Conservation (phyloP, 2,113 vertebrate species). For the Halcyon senegalensis region DNA sequence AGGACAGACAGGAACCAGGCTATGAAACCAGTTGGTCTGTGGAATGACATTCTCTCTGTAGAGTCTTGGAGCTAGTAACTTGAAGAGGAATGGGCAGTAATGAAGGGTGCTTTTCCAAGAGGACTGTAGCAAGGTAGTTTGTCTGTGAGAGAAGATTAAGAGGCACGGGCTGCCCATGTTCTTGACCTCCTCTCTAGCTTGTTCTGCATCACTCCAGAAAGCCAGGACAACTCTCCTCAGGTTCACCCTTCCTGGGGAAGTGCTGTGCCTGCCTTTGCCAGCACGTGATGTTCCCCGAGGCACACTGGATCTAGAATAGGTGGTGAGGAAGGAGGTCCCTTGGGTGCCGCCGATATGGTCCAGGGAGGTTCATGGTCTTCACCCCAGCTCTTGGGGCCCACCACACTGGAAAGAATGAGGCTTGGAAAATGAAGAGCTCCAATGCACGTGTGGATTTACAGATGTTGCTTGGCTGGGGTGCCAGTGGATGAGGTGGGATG, state of each 20-base stretch:
- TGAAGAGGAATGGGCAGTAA: not conserved
- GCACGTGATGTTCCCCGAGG: not conserved
- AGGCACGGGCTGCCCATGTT: not conserved
- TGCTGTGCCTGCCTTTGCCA: not conserved
- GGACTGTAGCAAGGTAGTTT: not conserved
- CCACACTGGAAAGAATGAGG: not conserved
- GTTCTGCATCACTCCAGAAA: not conserved
- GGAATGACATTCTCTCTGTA: not conserved
- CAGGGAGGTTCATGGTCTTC: not conserved
- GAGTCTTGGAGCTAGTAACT: not conserved
- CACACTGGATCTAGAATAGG: rapidly evolving
- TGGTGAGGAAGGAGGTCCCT: not conserved
- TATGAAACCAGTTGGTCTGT: not conserved
- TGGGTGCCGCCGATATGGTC: not conserved
- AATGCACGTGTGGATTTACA: rapidly evolving
- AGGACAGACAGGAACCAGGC: not conserved
- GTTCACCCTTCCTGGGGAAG: not conserved
- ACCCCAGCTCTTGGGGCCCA: not conserved
- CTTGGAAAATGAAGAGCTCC: not conserved
- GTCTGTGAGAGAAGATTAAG: not conserved
- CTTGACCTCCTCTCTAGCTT: not conserved
- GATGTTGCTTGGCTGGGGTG: rapidly evolving
- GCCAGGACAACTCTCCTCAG: not conserved
- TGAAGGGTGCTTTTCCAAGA: not conserved
- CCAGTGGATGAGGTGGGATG: not conserved